Conservation (phyloP, 2,797 vertebrate species). For the Triplophysa bombifrons region DNA sequence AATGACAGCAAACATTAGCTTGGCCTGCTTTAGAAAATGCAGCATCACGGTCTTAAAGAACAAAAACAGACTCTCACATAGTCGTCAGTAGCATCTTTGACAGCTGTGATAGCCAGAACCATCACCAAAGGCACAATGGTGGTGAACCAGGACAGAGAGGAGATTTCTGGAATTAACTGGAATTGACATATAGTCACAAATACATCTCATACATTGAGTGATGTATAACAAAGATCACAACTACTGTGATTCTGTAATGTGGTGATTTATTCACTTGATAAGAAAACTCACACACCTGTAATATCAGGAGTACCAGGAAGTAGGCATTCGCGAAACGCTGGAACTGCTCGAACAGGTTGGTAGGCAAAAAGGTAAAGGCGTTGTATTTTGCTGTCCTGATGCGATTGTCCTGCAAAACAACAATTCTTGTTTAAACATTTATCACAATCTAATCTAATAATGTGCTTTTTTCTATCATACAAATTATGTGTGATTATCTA, state of each 20-base stretch:
- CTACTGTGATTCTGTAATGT: not conserved
- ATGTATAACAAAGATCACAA: not conserved
- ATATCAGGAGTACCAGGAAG: conserved; percentile 80
- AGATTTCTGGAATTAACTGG: conserved; percentile 86
- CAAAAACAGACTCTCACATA: conserved; percentile 74
- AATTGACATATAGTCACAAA: conserved; percentile 2
- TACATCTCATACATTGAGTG: not conserved
- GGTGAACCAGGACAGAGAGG: conserved; percentile 88
- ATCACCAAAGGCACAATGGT: conserved; percentile 87
- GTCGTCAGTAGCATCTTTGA: conserved; percentile 87
- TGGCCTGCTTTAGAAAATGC: not conserved
- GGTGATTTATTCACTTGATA: not conserved
- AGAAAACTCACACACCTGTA: conserved; percentile 71
- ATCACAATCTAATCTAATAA: not conserved
- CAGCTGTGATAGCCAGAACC: conserved; percentile 84
- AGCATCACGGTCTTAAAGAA: not conserved
- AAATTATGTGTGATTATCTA: no score
- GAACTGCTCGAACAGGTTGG: conserved; percentile 91
- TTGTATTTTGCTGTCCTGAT: conserved; percentile 89
- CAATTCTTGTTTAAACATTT: not conserved
- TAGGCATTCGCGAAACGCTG: conserved; percentile 85
- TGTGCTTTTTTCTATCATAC: no score
- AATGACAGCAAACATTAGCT: conserved; percentile 5
- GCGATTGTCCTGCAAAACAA: conserved; percentile 78
- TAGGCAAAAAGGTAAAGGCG: conserved; percentile 84